phyloP scores from a whole-genome alignment of 2,888 invertebrate species.

The Leptinotarsa tumamoca region DNA sequence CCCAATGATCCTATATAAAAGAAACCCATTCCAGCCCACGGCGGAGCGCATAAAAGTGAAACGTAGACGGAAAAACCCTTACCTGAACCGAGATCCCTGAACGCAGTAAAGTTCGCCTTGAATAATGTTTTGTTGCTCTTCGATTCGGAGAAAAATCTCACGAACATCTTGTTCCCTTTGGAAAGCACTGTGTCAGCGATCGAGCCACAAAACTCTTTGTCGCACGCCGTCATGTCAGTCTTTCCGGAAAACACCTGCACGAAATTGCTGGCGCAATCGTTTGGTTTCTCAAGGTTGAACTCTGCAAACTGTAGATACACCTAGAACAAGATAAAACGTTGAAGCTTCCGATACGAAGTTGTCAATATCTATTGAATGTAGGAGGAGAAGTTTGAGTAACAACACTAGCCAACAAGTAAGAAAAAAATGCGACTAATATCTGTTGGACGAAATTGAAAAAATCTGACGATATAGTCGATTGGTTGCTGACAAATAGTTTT shows the following conservation, averaged over 20 bases:
- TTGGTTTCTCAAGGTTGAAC: constrained; percentile 77
- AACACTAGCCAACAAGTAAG: too few species aligned
- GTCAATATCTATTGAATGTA: too few species aligned
- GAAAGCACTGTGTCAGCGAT: constrained; percentile 83
- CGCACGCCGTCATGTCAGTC: constrained; percentile 73
- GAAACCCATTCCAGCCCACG: neutral
- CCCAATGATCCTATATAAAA: neutral
- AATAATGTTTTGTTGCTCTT: constrained; percentile 73
- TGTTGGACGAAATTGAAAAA: too few species aligned
- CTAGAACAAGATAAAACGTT: constrained; percentile 67
- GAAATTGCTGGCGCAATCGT: constrained; percentile 83
- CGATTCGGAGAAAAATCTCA: constrained; percentile 79
- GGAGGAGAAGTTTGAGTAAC: too few species aligned
- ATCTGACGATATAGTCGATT: too few species aligned
- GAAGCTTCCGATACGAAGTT: too few species aligned
- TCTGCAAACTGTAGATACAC: constrained; percentile 76
- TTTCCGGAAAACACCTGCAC: constrained; percentile 78
- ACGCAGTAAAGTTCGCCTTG: constrained; percentile 80
- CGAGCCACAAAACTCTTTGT: constrained; percentile 85
- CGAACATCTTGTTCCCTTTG: constrained; percentile 76
- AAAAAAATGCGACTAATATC: too few species aligned
- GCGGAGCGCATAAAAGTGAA: neutral
- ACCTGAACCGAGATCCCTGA: constrained; percentile 71
- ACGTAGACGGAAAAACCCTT: constrained; percentile 56
- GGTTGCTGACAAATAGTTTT: too few species aligned